Conservation (phyloP, 1,140 invertebrate genomes). For the Brachionus koreanus region DNA sequence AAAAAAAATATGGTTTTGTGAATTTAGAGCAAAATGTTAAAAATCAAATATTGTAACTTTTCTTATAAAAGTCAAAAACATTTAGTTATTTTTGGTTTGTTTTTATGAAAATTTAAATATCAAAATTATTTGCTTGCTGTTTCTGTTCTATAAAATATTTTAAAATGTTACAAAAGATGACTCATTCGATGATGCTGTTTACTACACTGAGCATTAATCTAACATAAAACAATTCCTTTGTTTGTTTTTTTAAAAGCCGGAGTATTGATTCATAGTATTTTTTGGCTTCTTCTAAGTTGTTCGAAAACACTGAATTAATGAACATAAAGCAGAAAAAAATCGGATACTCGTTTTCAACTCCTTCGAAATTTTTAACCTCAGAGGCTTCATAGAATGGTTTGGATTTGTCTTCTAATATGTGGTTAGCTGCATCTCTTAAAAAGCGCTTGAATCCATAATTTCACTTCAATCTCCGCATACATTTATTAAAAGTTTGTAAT, state of each 20-base stretch:
- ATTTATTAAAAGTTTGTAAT: slow-evolving; percentile 80
- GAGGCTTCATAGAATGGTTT: slow-evolving; percentile 69
- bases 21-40: no score
- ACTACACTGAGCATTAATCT: no score
- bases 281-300: slow-evolving; percentile 81
- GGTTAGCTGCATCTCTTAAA: slow-evolving; percentile 88
- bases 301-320: slow-evolving; percentile 70
- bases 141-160: no score
- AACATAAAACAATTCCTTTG: slow-evolving; percentile 48
- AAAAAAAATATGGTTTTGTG: no score
- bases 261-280: slow-evolving; percentile 78
- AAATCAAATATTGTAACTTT: no score
- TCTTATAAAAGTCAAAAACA: no score
- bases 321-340: slow-evolving; percentile 91
- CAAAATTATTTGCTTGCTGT: no score
- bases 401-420: slow-evolving; percentile 75
- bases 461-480: slow-evolving; percentile 77
- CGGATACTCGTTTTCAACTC: slow-evolving; percentile 95
- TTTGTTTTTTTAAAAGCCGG: slow-evolving; percentile 51
- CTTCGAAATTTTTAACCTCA: slow-evolving; percentile 83
- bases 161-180: no score
- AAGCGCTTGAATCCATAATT: slow-evolving; percentile 89
- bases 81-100: no score
- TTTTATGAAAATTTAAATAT: no score
- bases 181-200: no score